Conservation (phyloP, 2,113 vertebrate species). For the Syrrhaptes paradoxus region DNA sequence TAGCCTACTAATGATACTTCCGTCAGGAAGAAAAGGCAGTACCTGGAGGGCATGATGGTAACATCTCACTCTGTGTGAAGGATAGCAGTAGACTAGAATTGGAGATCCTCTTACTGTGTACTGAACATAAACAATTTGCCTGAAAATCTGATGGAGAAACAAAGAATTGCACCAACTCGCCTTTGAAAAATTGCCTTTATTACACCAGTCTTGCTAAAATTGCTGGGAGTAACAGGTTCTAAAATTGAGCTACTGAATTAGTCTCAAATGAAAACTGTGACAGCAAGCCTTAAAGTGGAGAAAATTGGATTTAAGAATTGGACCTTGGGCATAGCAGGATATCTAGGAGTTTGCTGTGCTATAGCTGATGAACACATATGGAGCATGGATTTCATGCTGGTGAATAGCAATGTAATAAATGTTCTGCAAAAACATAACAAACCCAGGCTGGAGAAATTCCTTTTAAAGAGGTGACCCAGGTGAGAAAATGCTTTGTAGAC, state of each 20-base stretch:
- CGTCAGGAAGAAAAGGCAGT: background rate
- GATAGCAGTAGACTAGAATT: background rate
- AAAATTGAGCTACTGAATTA: constrained; percentile 47
- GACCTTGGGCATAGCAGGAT: constrained; percentile 36
- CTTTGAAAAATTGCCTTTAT: constrained; percentile 35
- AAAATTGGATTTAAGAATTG: constrained; percentile 54
- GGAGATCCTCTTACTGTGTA: background rate
- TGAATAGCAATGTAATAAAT: constrained; percentile 66
- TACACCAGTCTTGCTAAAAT: constrained; percentile 2
- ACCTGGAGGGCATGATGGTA: background rate
- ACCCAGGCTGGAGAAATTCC: constrained; percentile 49
- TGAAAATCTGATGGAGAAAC: background rate
- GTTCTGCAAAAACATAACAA: constrained; percentile 58
- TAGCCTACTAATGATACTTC: background rate
- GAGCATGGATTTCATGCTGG: constrained; percentile 68
- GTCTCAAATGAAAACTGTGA: constrained; percentile 31
- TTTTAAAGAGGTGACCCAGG: constrained; percentile 63
- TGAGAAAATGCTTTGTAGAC: constrained; percentile 65
- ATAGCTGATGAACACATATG: constrained; percentile 27
- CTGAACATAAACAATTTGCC: background rate
- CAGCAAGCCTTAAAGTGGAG: background rate
- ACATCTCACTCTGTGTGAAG: background rate
- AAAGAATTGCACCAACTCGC: background rate
- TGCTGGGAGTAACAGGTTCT: constrained; percentile 35
- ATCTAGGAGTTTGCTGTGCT: constrained; percentile 41